These are phyloP conservation scores for Thereva unica DNA, from an alignment of 2,888 invertebrate species.

Conservation along the genomic window DNA sequence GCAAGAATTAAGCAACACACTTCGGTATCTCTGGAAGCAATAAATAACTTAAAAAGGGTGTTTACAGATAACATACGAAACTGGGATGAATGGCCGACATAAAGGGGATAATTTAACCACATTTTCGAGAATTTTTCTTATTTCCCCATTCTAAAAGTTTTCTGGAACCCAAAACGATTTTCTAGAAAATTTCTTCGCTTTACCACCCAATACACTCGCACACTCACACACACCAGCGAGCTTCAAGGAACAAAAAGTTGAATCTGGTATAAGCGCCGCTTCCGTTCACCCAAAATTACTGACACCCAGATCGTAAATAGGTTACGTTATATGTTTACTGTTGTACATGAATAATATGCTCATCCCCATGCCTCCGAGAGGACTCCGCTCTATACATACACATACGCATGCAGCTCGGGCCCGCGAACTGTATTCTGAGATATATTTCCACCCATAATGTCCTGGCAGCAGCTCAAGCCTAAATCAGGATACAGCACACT, in stretches of 20 bases:
- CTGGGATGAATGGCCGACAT: constrained; percentile 33
- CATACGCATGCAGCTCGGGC: not conserved
- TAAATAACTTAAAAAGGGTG: constrained; percentile 32
- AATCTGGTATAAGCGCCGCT: not conserved
- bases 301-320: constrained; percentile 33
- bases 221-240: no score
- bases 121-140: constrained; percentile 26
- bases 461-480: not conserved
- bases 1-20: constrained; percentile 4
- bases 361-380: no score
- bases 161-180: constrained; percentile 6
- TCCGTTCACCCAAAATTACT: constrained; percentile 26
- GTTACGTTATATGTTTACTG: not conserved
- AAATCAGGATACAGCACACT: constrained; percentile 18
- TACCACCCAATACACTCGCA: not conserved
- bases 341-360: no score
- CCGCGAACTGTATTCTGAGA: no score
- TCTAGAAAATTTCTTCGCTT: constrained; percentile 29
- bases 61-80: constrained; percentile 35
- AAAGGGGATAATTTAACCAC: constrained; percentile 31
- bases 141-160: not conserved
- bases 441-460: not conserved
- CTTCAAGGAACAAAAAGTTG: no score
- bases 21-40: constrained; percentile 20
- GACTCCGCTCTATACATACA: not conserved